These are phyloP conservation scores for Drosophila navojoa DNA, from an alignment of 1,140 invertebrate genomes.

Conservation along the genomic window DNA sequence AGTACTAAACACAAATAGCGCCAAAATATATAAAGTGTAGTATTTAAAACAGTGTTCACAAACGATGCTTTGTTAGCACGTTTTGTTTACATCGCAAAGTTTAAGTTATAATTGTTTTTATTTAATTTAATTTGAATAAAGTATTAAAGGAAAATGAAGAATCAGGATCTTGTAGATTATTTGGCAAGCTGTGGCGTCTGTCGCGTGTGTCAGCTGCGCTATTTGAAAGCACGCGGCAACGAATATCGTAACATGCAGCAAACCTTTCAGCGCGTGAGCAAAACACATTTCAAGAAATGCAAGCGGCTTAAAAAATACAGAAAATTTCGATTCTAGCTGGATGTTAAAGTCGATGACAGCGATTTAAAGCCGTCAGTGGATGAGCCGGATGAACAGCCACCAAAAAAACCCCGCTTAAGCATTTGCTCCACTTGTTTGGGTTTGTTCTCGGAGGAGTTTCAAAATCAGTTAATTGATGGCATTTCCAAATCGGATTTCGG, in stretches of 20 bases:
- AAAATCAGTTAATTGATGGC: constrained; percentile 83
- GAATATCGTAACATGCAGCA: constrained; percentile 83
- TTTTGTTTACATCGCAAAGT: constrained; percentile 56
- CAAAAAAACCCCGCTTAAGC: constrained; percentile 81
- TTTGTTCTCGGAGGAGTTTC: constrained; percentile 85
- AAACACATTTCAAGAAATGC: constrained; percentile 1
- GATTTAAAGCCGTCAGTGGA: neutral
- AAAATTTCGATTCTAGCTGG: constrained; percentile 39
- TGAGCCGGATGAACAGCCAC: constrained; percentile 21
- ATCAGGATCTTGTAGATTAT: constrained; percentile 82
- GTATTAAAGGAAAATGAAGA: constrained; percentile 58
- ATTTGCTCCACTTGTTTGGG: constrained; percentile 87
- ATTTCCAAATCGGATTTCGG: constrained; percentile 81
- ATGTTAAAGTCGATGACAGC: constrained; percentile 44
- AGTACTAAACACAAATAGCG: too few relatives aligned
- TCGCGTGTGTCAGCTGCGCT: constrained; percentile 85
- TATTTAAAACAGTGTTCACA: constrained; percentile 8
- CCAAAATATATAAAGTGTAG: neutral
- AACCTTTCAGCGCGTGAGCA: constrained; percentile 79
- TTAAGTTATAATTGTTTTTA: neutral
- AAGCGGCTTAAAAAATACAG: constrained; percentile 8
- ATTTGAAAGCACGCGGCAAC: constrained; percentile 83
- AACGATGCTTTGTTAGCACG: constrained; percentile 32
- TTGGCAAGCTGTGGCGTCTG: constrained; percentile 84
- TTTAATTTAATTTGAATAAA: constrained; percentile 22